These are phyloP conservation scores for Podarcis siculus DNA, from an alignment of 2,797 vertebrate genomes.

Conservation along the genomic window DNA sequence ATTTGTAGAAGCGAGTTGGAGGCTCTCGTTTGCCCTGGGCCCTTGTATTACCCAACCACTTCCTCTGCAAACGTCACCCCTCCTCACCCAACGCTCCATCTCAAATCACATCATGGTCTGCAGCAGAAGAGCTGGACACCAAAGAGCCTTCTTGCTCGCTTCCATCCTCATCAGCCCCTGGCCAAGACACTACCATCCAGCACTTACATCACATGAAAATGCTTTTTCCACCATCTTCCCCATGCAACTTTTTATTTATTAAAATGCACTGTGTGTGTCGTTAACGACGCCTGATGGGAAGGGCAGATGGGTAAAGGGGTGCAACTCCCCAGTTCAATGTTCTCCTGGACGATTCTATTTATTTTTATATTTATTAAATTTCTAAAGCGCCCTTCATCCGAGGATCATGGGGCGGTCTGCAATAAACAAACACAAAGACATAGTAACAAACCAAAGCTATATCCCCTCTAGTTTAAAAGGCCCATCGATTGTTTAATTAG, in stretches of 20 bases:
- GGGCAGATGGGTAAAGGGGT: neutral
- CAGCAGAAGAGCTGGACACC: too few relatives aligned
- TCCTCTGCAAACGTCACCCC: neutral
- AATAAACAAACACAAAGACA: too few relatives aligned
- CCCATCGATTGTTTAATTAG: too few relatives aligned
- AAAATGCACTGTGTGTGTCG: neutral
- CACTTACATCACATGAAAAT: too few relatives aligned
- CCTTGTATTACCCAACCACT: neutral
- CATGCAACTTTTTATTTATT: neutral
- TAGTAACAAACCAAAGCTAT: too few relatives aligned
- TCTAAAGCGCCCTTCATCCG: too few relatives aligned
- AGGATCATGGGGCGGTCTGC: too few relatives aligned
- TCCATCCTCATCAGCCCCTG: too few relatives aligned
- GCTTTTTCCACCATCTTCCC: neutral
- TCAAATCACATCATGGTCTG: neutral
- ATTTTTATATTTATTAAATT: too few relatives aligned
- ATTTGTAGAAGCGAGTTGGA: neutral
- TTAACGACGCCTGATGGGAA: neutral
- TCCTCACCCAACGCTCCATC: neutral
- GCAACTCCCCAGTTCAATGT: too few relatives aligned
- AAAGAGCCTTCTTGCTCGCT: neutral
- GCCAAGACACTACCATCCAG: neutral
- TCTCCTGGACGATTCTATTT: too few relatives aligned
- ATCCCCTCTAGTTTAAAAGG: too few relatives aligned
- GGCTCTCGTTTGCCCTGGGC: neutral